These are phyloP conservation scores for Hyperoplus immaculatus DNA, from an alignment of 2,797 vertebrate genomes.

Conservation along the genomic window DNA sequence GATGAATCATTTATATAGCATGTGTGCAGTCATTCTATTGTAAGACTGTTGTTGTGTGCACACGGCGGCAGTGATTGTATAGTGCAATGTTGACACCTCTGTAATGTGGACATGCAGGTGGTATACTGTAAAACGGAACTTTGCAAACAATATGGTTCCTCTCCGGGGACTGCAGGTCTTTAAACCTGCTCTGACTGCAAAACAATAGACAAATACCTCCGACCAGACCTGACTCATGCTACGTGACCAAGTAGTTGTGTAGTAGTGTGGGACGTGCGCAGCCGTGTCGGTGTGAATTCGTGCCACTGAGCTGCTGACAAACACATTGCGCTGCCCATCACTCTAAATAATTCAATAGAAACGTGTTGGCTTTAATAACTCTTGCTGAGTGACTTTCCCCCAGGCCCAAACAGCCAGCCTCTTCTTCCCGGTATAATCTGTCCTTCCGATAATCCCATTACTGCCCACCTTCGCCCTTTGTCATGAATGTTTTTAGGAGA, in stretches of 20 bases:
- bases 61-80: slow-evolving; percentile 11
- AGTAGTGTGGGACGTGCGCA: slow-evolving; percentile 6
- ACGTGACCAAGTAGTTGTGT: slow-evolving; percentile 52
- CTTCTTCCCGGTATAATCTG: slow-evolving; percentile 56
- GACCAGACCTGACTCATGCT: slow-evolving; percentile 47
- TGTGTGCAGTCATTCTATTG: slow-evolving; percentile 16
- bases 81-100: slow-evolving; percentile 34
- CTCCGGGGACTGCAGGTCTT: slow-evolving; percentile 36
- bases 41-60: not conserved
- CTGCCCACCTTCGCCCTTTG: slow-evolving; percentile 36
- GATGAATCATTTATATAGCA: slow-evolving; percentile 44
- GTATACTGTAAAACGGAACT: not conserved
- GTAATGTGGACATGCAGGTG: slow-evolving; percentile 39
- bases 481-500: slow-evolving; percentile 42
- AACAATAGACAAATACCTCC: slow-evolving; percentile 51
- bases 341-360: slow-evolving; percentile 76
- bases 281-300: slow-evolving; percentile 29
- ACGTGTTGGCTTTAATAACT: slow-evolving; percentile 76
- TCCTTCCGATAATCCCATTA: slow-evolving; percentile 65
- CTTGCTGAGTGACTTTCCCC: slow-evolving; percentile 73
- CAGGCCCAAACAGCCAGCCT: slow-evolving; percentile 64
- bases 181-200: slow-evolving; percentile 16
- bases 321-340: slow-evolving; percentile 46
- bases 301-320: slow-evolving; percentile 56
- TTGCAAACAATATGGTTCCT: slow-evolving; percentile 47